These are phyloP conservation scores for Polietes domitor DNA, from an alignment of 2,888 invertebrate genomes.

Conservation along the genomic window DNA sequence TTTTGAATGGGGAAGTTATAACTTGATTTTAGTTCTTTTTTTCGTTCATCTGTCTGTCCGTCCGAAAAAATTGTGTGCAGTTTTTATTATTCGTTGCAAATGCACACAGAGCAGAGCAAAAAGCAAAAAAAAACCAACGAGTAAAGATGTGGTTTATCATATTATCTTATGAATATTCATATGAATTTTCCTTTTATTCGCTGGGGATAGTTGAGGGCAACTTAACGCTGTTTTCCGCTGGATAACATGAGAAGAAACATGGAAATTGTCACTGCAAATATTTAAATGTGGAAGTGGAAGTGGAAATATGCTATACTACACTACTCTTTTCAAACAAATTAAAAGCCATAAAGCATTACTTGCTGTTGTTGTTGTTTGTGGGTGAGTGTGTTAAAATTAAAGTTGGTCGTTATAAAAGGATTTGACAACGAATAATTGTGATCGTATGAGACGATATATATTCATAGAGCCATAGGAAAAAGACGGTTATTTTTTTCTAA, in stretches of 20 bases:
- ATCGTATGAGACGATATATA: too few relatives aligned
- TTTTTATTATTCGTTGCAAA: constrained; percentile 8
- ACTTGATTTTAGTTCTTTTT: constrained; percentile 29
- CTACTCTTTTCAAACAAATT: constrained; percentile 4
- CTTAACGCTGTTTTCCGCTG: constrained; percentile 48
- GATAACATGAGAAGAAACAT: constrained; percentile 31
- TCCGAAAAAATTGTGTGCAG: background rate
- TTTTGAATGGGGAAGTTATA: constrained; percentile 38
- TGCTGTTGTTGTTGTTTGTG: too few relatives aligned
- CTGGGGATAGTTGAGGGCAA: constrained; percentile 25
- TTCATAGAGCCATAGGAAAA: too few relatives aligned
- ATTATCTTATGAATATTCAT: constrained; percentile 67
- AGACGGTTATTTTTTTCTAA: too few relatives aligned
- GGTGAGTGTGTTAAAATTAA: too few relatives aligned
- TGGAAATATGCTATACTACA: background rate
- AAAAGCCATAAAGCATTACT: background rate
- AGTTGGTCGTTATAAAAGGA: too few relatives aligned
- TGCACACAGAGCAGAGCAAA: background rate
- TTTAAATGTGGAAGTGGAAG: background rate
- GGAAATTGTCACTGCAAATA: constrained; percentile 26
- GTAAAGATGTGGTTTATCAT: constrained; percentile 63
- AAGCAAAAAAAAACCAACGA: constrained; percentile 37
- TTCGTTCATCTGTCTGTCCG: background rate
- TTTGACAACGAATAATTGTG: too few relatives aligned
- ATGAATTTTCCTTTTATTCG: constrained; percentile 29